Percentiles rank a stretch among this genome's conserved stretches.
Evolutionary conservation across 1,140 invertebrate species (phyloP).

Genomic region (Ctenoplectra terminalis): DNA sequence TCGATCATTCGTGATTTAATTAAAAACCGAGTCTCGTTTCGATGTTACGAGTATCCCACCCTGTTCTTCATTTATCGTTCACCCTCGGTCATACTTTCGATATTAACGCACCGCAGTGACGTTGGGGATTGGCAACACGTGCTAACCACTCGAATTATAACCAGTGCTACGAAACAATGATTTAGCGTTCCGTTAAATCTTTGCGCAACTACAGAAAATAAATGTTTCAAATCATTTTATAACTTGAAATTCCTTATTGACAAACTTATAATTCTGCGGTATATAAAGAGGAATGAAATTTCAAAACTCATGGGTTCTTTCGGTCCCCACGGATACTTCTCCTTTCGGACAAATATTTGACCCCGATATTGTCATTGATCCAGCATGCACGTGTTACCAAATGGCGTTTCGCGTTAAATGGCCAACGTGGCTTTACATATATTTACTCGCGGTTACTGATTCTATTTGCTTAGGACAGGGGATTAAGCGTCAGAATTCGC

Average conservation of each 20-base stretch:
- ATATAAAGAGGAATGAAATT: background rate
- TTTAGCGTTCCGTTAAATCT: conserved; percentile 9
- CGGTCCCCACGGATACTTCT: too few species aligned
- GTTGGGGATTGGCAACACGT: conserved; percentile 27
- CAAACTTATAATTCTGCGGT: too few species aligned
- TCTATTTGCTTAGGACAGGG: conserved; percentile 61
- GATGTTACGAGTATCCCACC: background rate
- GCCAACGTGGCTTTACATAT: conserved; percentile 32
- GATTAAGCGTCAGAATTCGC: conserved; percentile 12
- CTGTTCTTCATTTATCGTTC: conserved; percentile 31
- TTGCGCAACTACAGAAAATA: background rate
- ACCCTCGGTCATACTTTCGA: conserved; percentile 41
- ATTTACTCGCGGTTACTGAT: conserved; percentile 47
- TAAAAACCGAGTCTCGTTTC: conserved; percentile 16
- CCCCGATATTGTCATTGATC: background rate
- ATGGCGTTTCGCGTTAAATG: conserved; percentile 50
- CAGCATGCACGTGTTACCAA: conserved; percentile 46
- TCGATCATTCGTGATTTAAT: conserved; percentile 42
- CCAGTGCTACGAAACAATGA: background rate
- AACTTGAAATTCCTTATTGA: too few species aligned
- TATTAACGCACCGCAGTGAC: conserved; percentile 31
- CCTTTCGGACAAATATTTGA: conserved; percentile 36
- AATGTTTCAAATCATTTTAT: background rate
- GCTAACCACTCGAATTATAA: conserved; percentile 31
- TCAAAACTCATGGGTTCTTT: conserved; percentile 6